These are phyloP conservation scores for Dendrophyllia cribrosa DNA, from an alignment of 64 coral and sea anemone genomes.

Conservation along the genomic window DNA sequence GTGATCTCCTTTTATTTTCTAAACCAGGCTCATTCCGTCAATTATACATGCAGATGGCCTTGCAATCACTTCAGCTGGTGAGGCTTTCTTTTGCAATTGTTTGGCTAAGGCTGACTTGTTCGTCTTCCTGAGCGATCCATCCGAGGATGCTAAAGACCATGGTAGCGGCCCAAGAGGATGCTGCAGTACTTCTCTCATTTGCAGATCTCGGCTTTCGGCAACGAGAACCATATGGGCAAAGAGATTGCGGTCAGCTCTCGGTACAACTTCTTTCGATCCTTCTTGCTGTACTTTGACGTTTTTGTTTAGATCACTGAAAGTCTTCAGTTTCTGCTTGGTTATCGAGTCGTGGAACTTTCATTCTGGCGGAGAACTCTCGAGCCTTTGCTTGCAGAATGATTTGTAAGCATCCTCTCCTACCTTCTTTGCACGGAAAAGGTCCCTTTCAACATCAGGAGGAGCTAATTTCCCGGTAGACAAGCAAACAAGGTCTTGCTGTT, in stretches of 20 bases:
- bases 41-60: conserved; percentile 40
- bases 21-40: conserved; percentile 61
- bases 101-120: conserved; percentile 14
- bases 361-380: no score
- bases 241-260: not conserved
- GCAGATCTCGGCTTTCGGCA: not conserved
- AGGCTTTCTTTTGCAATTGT: conserved; percentile 36
- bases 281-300: no score
- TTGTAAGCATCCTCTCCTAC: no score
- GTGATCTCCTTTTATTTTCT: conserved; percentile 53
- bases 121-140: not conserved
- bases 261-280: no score
- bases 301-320: no score
- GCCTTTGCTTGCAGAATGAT: no score
- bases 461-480: no score
- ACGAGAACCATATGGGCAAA: not conserved
- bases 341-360: no score
- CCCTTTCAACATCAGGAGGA: no score
- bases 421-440: no score
- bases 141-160: not conserved
- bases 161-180: conserved; percentile 36
- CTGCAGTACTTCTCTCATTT: not conserved
- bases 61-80: conserved; percentile 20
- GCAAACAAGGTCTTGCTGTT: no score
- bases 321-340: no score